Percentiles rank a stretch among this genome's conserved stretches.
These are phyloP conservation scores for Ctena decussata DNA, from an alignment of 2,888 invertebrate species.

Conservation along the genomic window DNA sequence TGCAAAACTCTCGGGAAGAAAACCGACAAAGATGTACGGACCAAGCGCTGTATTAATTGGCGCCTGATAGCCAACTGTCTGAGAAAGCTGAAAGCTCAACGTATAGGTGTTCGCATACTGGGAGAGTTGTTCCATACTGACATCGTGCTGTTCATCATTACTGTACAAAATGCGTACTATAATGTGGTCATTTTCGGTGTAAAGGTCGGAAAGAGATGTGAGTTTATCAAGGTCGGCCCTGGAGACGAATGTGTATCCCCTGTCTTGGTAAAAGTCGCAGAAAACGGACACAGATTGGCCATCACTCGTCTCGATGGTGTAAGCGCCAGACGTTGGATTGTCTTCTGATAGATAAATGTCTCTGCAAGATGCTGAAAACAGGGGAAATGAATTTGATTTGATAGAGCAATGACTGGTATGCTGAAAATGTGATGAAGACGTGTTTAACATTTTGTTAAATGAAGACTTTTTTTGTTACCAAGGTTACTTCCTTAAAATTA, in stretches of 20 bases:
- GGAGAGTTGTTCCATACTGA: slow-evolving; percentile 3
- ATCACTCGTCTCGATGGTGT: neutral
- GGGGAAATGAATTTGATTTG: no score
- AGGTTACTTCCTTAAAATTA: no score
- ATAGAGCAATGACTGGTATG: no score
- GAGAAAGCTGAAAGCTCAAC: neutral
- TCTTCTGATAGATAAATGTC: neutral
- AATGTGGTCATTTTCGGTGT: neutral
- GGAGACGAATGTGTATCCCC: slow-evolving; percentile 11
- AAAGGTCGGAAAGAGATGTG: neutral
- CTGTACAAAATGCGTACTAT: neutral
- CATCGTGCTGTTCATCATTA: neutral
- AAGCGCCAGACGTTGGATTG: neutral
- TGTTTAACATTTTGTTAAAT: no score
- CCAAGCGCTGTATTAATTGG: neutral
- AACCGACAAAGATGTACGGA: slow-evolving; percentile 15
- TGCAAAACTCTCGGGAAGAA: neutral
- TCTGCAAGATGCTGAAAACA: slow-evolving; percentile 8
- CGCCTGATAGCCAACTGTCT: neutral
- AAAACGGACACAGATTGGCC: neutral
- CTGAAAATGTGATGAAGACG: no score
- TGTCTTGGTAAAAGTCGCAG: slow-evolving; percentile 13
- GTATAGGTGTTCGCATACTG: neutral
- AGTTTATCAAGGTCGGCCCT: neutral
- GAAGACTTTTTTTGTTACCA: no score